These are phyloP conservation scores for Marasmarcha lunaedactyla DNA, from an alignment of 2,888 invertebrate species.

Conservation along the genomic window DNA sequence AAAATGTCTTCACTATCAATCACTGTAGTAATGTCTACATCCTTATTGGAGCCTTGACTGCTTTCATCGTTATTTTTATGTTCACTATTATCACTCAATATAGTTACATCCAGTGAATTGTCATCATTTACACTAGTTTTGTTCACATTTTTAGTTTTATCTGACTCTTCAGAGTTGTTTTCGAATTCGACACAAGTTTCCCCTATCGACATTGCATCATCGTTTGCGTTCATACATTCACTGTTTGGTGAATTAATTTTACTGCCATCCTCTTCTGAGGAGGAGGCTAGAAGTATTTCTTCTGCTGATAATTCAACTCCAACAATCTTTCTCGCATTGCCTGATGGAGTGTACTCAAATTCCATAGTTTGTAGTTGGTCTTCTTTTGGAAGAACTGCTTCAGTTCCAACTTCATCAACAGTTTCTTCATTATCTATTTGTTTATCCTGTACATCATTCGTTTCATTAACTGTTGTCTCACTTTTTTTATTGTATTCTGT, in stretches of 20 bases:
- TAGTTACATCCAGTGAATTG: too few species aligned
- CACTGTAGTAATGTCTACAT: too few species aligned
- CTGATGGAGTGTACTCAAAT: not conserved
- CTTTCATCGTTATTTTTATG: too few species aligned
- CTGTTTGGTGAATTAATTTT: slow-evolving; percentile 3
- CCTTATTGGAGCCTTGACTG: too few species aligned
- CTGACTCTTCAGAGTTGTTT: too few species aligned
- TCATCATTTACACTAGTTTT: too few species aligned
- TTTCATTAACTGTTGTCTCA: not conserved
- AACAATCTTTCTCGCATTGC: too few species aligned
- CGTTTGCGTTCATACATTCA: slow-evolving; percentile 26
- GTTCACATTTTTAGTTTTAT: too few species aligned
- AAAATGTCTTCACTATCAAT: too few species aligned
- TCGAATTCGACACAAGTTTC: not conserved
- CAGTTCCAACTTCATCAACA: not conserved
- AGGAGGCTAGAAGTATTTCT: slow-evolving; percentile 22
- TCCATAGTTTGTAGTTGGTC: not conserved
- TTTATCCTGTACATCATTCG: not conserved
- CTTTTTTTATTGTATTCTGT: not conserved
- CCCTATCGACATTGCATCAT: slow-evolving; percentile 28
- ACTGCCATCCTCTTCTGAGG: slow-evolving; percentile 30
- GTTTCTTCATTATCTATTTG: not conserved
- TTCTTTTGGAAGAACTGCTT: not conserved
- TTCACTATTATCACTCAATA: too few species aligned
- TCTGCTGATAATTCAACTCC: not conserved